Evolutionary conservation across 2,888 invertebrate species (phyloP).

Genomic region (Caenorhabditis japonica): DNA sequence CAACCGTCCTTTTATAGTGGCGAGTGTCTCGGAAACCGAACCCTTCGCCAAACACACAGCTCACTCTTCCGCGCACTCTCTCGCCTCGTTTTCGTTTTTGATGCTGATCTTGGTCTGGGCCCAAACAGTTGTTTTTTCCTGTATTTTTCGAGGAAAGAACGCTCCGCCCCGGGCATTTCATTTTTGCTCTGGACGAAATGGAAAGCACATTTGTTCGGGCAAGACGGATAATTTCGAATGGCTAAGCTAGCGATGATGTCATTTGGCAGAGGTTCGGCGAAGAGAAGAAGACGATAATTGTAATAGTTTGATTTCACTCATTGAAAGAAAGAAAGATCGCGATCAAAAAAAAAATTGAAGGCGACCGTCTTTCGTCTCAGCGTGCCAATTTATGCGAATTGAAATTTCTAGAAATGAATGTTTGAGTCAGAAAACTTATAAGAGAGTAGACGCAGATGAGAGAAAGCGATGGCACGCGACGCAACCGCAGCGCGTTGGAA

Average conservation of each 20-base stretch:
- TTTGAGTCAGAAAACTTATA: too few species aligned
- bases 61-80: constrained; percentile 2
- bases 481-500: too few species aligned
- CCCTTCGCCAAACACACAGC: constrained; percentile 50
- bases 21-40: constrained; percentile 34
- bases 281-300: constrained; percentile 10
- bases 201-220: constrained; percentile 3
- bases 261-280: constrained; percentile 9
- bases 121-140: constrained; percentile 37
- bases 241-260: constrained; percentile 22
- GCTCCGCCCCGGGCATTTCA: neutral
- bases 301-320: constrained; percentile 39
- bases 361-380: too few species aligned
- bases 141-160: constrained; percentile 11
- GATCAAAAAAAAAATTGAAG: constrained; percentile 6
- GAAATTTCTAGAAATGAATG: too few species aligned
- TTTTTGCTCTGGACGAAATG: neutral
- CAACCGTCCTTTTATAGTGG: constrained; percentile 26
- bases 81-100: constrained; percentile 13
- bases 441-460: too few species aligned
- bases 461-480: too few species aligned
- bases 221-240: constrained; percentile 15
- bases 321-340: constrained; percentile 26
- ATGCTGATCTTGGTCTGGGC: constrained; percentile 40
- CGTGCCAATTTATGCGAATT: too few species aligned